Percentiles rank a stretch among this genome's conserved stretches.
Evolutionary conservation across 2,797 vertebrate genomes (phyloP).

Genomic region (Anabas testudineus): DNA sequence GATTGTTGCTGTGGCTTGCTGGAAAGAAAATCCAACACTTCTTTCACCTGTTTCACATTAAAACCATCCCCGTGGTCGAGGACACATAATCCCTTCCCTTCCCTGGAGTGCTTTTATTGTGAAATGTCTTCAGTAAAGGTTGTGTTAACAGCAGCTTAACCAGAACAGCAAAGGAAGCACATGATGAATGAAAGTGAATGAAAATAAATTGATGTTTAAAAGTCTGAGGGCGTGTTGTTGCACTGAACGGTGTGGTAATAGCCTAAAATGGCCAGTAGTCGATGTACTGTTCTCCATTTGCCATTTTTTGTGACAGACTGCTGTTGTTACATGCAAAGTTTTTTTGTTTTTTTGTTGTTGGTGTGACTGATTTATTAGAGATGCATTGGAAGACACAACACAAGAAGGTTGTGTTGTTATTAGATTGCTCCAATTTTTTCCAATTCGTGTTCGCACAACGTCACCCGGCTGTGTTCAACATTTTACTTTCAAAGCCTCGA

Average conservation of each 20-base stretch:
- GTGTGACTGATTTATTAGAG: too few relatives aligned
- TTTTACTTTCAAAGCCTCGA: not conserved
- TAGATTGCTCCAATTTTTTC: not conserved
- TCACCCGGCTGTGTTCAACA: not conserved
- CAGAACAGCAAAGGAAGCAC: slow-evolving; percentile 23
- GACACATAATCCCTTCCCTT: slow-evolving; percentile 43
- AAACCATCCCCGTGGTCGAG: slow-evolving; percentile 41
- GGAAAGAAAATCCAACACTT: slow-evolving; percentile 50
- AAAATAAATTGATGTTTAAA: slow-evolving; percentile 3
- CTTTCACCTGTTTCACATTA: slow-evolving; percentile 61
- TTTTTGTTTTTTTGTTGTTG: too few relatives aligned
- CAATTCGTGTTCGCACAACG: not conserved
- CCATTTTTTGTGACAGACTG: not conserved
- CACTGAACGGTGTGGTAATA: slow-evolving; percentile 18
- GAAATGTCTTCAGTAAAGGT: slow-evolving; percentile 46
- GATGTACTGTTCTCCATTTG: not conserved
- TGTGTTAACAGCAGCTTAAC: slow-evolving; percentile 32
- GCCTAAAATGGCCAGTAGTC: not conserved
- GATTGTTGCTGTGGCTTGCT: slow-evolving; percentile 33
- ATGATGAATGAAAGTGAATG: slow-evolving; percentile 21
- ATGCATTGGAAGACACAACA: too few relatives aligned
- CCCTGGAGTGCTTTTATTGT: slow-evolving; percentile 46
- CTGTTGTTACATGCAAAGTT: too few relatives aligned
- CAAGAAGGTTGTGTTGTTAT: too few relatives aligned
- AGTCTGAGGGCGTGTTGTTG: not conserved